Evolutionary conservation across 2,888 invertebrate species (phyloP).

Genomic region (Bedellia somnulentella): DNA sequence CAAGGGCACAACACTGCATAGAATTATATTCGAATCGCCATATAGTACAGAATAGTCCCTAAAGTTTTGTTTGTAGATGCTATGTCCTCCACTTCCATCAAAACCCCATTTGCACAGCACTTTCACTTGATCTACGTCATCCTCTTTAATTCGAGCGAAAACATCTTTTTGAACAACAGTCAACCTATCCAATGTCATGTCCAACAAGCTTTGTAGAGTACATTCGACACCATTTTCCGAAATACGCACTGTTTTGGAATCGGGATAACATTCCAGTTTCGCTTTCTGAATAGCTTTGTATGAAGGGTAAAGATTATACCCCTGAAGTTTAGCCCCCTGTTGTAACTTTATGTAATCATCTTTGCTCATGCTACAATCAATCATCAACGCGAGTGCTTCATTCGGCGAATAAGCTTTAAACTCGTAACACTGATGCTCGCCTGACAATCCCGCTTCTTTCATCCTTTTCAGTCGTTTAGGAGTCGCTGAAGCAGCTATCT

Average conservation of each 20-base stretch:
- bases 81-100: slow-evolving; percentile 5
- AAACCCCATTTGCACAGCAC: slow-evolving; percentile 5
- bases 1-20: not conserved
- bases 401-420: not conserved
- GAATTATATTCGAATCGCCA: not conserved
- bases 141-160: slow-evolving; percentile 1
- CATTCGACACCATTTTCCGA: not conserved
- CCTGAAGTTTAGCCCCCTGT: not conserved
- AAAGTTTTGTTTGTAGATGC: slow-evolving; percentile 3
- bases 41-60: not conserved
- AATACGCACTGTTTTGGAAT: slow-evolving; percentile 1
- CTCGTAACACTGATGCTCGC: not conserved
- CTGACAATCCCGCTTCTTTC: not conserved
- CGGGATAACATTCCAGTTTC: slow-evolving; percentile 2
- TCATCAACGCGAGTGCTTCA: not conserved
- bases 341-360: not conserved
- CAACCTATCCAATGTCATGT: slow-evolving; percentile 1
- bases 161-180: not conserved
- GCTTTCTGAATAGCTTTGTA: not conserved
- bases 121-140: not conserved
- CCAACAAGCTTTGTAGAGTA: slow-evolving; percentile 1
- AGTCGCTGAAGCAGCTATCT: not conserved
- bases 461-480: not conserved
- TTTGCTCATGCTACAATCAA: not conserved
- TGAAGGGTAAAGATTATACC: slow-evolving; percentile 1